These are phyloP conservation scores for Drosophila biarmipes DNA, from an alignment of 1,140 invertebrate genomes.

Conservation along the genomic window DNA sequence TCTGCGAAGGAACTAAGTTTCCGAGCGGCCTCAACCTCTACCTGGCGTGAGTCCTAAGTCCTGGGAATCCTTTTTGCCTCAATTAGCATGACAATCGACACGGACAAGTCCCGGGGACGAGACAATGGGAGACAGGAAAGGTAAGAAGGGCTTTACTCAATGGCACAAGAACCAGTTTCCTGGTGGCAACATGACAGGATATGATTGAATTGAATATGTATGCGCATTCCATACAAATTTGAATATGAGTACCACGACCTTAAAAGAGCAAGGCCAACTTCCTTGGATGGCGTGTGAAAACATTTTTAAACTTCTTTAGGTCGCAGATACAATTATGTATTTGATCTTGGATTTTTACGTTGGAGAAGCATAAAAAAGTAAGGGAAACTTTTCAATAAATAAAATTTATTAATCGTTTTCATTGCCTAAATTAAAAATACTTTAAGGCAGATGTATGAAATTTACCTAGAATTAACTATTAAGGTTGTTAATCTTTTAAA, in stretches of 20 bases:
- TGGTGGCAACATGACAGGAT: constrained; percentile 60
- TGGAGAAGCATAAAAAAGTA: too few species aligned
- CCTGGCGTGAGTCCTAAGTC: not conserved
- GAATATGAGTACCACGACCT: constrained; percentile 36
- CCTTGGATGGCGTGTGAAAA: constrained; percentile 58
- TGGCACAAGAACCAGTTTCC: constrained; percentile 57
- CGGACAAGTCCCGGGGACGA: constrained; percentile 45
- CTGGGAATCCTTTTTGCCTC: constrained; percentile 44
- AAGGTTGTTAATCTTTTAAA: too few species aligned
- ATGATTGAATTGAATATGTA: constrained; percentile 59
- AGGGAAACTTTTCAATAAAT: too few species aligned
- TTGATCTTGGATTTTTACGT: too few species aligned
- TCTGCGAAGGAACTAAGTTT: constrained; percentile 47
- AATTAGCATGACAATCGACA: constrained; percentile 77
- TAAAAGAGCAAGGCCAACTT: constrained; percentile 39
- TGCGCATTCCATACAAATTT: constrained; percentile 30
- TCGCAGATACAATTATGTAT: too few species aligned
- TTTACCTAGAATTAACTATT: too few species aligned
- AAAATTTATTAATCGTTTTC: too few species aligned
- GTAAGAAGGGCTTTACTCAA: constrained; percentile 20
- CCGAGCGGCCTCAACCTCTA: constrained; percentile 17
- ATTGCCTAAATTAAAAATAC: too few species aligned
- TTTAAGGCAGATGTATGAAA: too few species aligned
- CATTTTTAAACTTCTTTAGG: not conserved
- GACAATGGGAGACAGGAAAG: constrained; percentile 27